phyloP scores from a whole-genome alignment of 1,140 invertebrate genomes.

The Metaphire vulgaris region DNA sequence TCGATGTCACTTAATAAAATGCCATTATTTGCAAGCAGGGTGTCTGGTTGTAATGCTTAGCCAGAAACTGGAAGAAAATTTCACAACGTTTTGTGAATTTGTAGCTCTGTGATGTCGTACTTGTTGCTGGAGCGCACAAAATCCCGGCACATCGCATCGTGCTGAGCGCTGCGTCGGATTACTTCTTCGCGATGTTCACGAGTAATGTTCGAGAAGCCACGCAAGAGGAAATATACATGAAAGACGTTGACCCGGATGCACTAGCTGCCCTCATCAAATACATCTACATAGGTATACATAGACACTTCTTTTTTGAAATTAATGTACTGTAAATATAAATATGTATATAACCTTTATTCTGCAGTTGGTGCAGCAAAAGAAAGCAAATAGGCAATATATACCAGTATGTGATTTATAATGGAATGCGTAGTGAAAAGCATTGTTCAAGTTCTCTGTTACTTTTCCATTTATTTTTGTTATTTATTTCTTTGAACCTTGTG shows the following conservation, averaged over 20 bases:
- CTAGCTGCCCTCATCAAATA: slow-evolving; percentile 74
- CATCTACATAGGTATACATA: slow-evolving; percentile 63
- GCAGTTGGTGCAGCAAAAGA: background rate
- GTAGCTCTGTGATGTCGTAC: slow-evolving; percentile 44
- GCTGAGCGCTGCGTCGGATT: slow-evolving; percentile 80
- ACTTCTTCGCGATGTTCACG: slow-evolving; percentile 92
- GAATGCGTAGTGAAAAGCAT: too few species aligned
- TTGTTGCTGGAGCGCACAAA: slow-evolving; percentile 55
- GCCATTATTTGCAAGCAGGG: too few species aligned
- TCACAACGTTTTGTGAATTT: background rate
- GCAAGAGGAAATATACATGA: slow-evolving; percentile 73
- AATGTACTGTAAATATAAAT: background rate
- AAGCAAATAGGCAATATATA: too few species aligned
- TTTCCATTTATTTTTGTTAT: too few species aligned
- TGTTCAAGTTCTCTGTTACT: too few species aligned
- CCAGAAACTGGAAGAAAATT: too few species aligned
- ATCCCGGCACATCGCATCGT: slow-evolving; percentile 67
- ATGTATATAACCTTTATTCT: background rate
- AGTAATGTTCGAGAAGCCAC: slow-evolving; percentile 75
- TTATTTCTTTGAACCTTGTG: too few species aligned
- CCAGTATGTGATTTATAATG: too few species aligned
- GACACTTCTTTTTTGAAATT: slow-evolving; percentile 17
- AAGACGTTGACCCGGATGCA: slow-evolving; percentile 75
- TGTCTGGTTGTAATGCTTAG: too few species aligned
- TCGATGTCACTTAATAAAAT: too few species aligned